Evolutionary conservation across 1,140 invertebrate species (phyloP), one percentile per base, ranked within the genome.

Genomic region (Andricus grossulariae): DNA sequence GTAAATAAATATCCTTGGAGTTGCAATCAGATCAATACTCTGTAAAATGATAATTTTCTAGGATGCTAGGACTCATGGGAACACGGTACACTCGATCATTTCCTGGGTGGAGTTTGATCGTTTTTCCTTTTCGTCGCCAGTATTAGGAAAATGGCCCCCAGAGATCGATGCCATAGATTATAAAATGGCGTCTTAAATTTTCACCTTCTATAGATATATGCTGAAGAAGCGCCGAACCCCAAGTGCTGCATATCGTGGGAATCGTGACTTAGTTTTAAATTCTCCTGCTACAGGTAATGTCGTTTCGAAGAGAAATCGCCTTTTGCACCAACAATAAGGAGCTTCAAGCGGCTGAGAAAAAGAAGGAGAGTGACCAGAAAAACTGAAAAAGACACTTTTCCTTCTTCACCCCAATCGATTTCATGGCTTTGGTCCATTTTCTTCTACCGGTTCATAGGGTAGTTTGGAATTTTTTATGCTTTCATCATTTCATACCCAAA

Each of bases 221-320:
- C 5, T 66, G 55, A 5, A 16, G 45, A 72, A n/a, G 39, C 32
- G 21, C 66, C 75, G 78, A 76, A 71, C 52, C 74, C 74, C 77
- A 78, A 82, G 73, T 71, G 71, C 74, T 73, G 78, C 73, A 76
- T 81, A 79, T 82, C 73, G 82, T 86, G 77, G 75, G 78, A 83
- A 85, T 86, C 86, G 85, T 86, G 86, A 87, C 86, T 88, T 85
- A 74, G 85, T 86, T 88, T 88, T 78, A 84, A 88, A 86, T 88
- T 88, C 83, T 83, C 78, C 54, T 57, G 78, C 78, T 79, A 71
- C 86, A 78, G 75, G 80, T 86, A 87, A 87, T 83, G 84, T 87
- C 84, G 86, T 87, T 88, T 66, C 81, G 79, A 79, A 83, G 85
- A 87, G 82, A 86, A 87, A 87, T 87, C 85, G 82, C 83, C 79